Conservation (phyloP, 1,140 invertebrate genomes). For the Diachasmimorpha longicaudata region DNA sequence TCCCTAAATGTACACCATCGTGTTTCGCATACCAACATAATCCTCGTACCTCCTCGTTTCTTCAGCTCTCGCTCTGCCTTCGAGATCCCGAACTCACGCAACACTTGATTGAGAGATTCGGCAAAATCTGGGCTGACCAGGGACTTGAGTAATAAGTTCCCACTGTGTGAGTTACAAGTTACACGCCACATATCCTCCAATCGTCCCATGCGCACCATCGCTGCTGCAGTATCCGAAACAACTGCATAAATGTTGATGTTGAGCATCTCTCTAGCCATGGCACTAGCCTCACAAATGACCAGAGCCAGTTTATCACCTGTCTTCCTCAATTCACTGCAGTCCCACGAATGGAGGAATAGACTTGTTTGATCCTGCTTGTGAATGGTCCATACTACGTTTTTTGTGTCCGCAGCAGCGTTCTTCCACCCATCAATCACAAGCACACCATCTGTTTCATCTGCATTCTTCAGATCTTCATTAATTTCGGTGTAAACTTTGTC, state of each 20-base stretch:
- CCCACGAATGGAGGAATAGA: no score
- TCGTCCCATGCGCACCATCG: constrained; percentile 22
- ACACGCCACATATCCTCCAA: constrained; percentile 5
- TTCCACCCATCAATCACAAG: no score
- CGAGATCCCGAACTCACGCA: background rate
- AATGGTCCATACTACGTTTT: no score
- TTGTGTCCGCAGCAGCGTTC: no score
- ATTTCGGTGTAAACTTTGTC: no score
- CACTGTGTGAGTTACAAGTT: constrained; percentile 19
- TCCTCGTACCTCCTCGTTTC: background rate
- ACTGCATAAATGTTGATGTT: constrained; percentile 24
- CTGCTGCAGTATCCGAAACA: constrained; percentile 21
- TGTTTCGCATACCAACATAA: background rate
- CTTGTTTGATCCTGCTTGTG: no score
- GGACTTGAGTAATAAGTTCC: constrained; percentile 20
- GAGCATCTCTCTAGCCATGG: constrained; percentile 9
- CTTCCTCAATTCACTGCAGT: no score
- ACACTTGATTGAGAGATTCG: background rate
- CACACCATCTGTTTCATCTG: no score
- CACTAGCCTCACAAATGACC: no score
- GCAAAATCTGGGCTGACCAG: background rate
- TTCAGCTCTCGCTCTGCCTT: background rate
- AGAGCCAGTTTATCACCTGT: no score
- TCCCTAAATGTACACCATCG: no score
- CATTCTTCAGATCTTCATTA: no score